phyloP scores from a whole-genome alignment of 2,888 invertebrate genomes.

The Cataglyphis rosenhaueri region DNA sequence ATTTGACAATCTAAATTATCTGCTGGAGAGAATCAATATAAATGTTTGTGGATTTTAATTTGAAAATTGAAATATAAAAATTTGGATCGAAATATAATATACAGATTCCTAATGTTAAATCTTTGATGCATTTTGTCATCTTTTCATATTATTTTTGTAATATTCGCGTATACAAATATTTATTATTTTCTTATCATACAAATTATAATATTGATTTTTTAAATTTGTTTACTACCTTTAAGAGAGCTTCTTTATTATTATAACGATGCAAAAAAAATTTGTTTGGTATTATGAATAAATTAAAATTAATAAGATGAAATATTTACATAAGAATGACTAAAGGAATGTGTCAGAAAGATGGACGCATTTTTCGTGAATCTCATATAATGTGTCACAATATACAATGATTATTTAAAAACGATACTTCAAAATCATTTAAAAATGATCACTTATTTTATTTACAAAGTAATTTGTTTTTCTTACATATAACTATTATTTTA shows the following conservation, averaged over 20 bases:
- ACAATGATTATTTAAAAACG: no score
- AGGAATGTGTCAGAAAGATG: background rate
- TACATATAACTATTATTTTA: background rate
- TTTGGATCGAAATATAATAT: background rate
- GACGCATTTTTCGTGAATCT: constrained; percentile 1
- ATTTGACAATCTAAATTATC: background rate
- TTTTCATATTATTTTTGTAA: background rate
- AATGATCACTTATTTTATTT: background rate
- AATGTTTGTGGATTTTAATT: background rate
- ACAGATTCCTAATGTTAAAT: background rate
- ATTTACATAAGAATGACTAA: constrained; percentile 18
- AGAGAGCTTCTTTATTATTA: background rate
- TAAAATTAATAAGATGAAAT: constrained; percentile 3
- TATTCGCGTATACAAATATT: background rate
- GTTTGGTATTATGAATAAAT: background rate
- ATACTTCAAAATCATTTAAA: background rate
- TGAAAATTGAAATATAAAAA: background rate
- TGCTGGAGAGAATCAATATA: background rate
- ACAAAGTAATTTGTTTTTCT: background rate
- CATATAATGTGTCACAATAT: background rate
- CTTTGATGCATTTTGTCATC: background rate
- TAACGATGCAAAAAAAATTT: background rate
- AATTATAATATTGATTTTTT: background rate
- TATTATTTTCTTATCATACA: background rate
- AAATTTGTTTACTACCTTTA: constrained; percentile 18